These are phyloP conservation scores for Rhogogaster chlorosoma DNA, from an alignment of 2,888 invertebrate species.

Conservation along the genomic window DNA sequence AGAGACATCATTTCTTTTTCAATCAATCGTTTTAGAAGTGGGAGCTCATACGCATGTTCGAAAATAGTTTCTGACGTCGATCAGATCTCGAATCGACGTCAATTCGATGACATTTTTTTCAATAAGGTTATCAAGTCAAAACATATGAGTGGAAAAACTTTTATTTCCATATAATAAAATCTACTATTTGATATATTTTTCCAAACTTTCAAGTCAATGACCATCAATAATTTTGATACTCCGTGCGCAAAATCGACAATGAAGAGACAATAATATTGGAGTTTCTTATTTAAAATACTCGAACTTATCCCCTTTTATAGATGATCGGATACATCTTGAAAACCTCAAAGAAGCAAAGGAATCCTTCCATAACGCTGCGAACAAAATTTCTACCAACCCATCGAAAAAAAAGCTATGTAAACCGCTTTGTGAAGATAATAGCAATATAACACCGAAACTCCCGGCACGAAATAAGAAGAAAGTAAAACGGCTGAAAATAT, in stretches of 20 bases:
- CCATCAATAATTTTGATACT: background rate
- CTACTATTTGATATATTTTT: background rate
- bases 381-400: background rate
- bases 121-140: background rate
- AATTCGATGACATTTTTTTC: no score
- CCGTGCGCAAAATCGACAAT: background rate
- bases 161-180: background rate
- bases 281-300: background rate
- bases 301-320: background rate
- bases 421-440: background rate
- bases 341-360: background rate
- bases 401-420: background rate
- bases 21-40: no score
- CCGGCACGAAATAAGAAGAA: constrained; percentile 2
- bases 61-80: no score
- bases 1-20: no score
- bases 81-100: no score
- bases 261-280: background rate
- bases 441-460: background rate
- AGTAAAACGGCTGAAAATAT: background rate
- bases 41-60: no score
- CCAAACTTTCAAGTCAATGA: background rate
- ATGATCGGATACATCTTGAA: background rate
- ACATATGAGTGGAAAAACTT: background rate
- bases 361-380: background rate